These are phyloP conservation scores for Drosophila fulvimacula DNA, from an alignment of 2,888 invertebrate genomes.

Conservation along the genomic window DNA sequence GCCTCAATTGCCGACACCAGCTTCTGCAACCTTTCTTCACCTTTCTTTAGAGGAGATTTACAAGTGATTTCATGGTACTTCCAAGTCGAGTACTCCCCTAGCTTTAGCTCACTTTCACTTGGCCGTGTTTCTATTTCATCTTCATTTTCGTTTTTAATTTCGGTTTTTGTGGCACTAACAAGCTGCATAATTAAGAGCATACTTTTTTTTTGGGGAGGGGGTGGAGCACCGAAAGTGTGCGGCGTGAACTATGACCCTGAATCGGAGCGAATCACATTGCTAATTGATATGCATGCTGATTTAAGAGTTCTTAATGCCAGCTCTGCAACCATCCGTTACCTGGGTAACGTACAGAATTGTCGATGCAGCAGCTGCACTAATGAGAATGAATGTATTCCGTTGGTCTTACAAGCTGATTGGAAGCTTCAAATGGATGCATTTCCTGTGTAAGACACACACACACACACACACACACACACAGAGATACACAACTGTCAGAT, in stretches of 20 bases:
- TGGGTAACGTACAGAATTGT: neutral
- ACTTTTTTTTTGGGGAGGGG: slow-evolving; percentile 37
- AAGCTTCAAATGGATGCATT: neutral
- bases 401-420: slow-evolving; percentile 17
- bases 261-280: slow-evolving; percentile 6
- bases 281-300: slow-evolving; percentile 23
- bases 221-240: slow-evolving; percentile 17
- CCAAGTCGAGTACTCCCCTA: neutral
- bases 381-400: slow-evolving; percentile 2
- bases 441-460: neutral
- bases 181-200: slow-evolving; percentile 66
- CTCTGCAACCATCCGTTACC: neutral
- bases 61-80: neutral
- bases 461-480: neutral
- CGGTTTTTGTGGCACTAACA: slow-evolving; percentile 46
- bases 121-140: neutral
- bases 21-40: no score
- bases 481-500: neutral
- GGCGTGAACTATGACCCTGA: slow-evolving; percentile 26
- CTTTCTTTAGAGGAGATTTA: no score
- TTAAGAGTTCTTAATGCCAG: neutral
- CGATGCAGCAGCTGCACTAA: neutral
- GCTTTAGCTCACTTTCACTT: neutral
- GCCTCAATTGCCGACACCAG: no score
- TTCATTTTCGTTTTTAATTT: neutral